Percentiles rank a stretch among this genome's conserved stretches.
Evolutionary conservation across 1,140 invertebrate species (phyloP).

Genomic region (Asbolus verrucosus): DNA sequence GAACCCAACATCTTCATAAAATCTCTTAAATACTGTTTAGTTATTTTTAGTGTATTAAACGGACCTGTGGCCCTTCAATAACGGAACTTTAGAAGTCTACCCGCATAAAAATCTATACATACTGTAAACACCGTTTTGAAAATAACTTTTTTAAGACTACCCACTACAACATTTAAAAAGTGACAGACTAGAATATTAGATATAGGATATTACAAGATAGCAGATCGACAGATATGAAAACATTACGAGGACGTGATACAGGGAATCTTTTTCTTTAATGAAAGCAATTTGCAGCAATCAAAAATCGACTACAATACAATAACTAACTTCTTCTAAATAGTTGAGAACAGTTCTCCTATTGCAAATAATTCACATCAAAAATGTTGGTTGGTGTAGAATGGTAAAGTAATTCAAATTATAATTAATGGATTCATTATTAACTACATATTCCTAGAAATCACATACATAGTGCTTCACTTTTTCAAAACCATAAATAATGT

Average conservation of each 20-base stretch:
- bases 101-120: conserved; percentile 27
- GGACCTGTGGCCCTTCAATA: conserved; percentile 1
- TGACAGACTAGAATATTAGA: conserved; percentile 51
- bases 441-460: not conserved
- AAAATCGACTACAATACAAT: not conserved
- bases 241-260: conserved; percentile 30
- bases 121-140: conserved; percentile 24
- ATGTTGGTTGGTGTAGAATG: conserved; percentile 3
- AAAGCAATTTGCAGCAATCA: conserved; percentile 18
- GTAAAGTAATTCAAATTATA: not conserved
- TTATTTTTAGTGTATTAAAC: conserved; percentile 15
- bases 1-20: conserved; percentile 32
- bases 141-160: conserved; percentile 40
- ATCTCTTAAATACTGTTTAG: conserved; percentile 34
- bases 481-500: conserved; percentile 14
- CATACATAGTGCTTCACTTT: conserved; percentile 2
- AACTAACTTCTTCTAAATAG: conserved; percentile 1
- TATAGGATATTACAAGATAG: conserved; percentile 50
- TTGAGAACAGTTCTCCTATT: too few species aligned
- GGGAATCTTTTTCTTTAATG: conserved; percentile 1
- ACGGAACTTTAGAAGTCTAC: conserved; percentile 4
- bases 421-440: too few species aligned
- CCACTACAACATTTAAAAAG: conserved; percentile 52
- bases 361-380: conserved; percentile 35
- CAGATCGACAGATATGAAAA: conserved; percentile 49